These are phyloP conservation scores for Cheirogaleus medius DNA, from an alignment of 2,113 vertebrate species.

Conservation along the genomic window DNA sequence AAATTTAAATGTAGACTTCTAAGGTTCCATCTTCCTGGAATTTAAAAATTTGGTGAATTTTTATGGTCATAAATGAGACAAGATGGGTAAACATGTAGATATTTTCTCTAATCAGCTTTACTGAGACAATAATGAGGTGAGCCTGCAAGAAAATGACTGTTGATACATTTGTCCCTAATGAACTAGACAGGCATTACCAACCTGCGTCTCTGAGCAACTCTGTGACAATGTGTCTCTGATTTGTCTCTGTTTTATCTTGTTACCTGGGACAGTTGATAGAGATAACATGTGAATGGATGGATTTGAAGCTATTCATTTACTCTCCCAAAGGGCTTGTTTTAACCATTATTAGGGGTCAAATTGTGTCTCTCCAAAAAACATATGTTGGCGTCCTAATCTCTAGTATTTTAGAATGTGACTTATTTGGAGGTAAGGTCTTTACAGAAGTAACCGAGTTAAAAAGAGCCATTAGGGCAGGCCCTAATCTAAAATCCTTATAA, in stretches of 20 bases:
- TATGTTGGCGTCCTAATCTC: background rate
- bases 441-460: background rate
- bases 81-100: background rate
- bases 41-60: background rate
- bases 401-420: background rate
- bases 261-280: background rate
- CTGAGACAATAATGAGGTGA: background rate
- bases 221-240: background rate
- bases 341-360: background rate
- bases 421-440: background rate
- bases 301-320: background rate
- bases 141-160: background rate
- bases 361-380: background rate
- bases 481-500: background rate
- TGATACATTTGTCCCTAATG: background rate
- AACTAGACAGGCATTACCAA: background rate
- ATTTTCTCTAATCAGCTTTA: background rate
- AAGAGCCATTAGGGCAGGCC: background rate
- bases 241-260: conserved; percentile 28
- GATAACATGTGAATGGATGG: background rate
- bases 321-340: background rate
- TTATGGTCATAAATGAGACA: background rate
- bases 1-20: background rate
- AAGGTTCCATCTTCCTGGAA: background rate
- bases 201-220: background rate